These are phyloP conservation scores for Theropithecus gelada DNA, from an alignment of 2,113 vertebrate species.

Conservation along the genomic window DNA sequence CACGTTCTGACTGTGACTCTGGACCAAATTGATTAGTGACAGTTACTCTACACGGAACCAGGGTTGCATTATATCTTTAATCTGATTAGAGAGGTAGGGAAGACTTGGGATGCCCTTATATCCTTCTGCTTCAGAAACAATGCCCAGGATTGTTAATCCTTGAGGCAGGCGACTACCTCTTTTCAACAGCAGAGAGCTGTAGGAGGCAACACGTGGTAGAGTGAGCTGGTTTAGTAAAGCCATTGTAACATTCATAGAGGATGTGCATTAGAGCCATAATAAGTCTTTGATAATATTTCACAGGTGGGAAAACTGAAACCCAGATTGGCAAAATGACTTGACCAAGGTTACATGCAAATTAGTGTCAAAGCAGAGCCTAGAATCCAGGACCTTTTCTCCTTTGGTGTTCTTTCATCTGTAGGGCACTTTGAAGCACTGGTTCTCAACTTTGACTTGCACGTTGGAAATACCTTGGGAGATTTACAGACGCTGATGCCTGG, in stretches of 20 bases:
- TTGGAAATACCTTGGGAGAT: background rate
- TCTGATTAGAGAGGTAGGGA: background rate
- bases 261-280: background rate
- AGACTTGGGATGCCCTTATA: background rate
- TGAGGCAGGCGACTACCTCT: background rate
- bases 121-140: background rate
- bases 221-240: background rate
- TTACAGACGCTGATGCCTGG: background rate
- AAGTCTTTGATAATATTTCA: background rate
- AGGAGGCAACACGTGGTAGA: background rate
- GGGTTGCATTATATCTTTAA: background rate
- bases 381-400: background rate
- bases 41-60: background rate
- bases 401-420: background rate
- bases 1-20: background rate
- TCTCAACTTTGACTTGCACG: background rate
- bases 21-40: background rate
- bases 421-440: background rate
- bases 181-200: background rate
- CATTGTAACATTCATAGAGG: background rate
- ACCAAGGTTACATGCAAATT: background rate
- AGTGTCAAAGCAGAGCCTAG: background rate
- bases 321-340: background rate
- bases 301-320: background rate
- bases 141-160: background rate